These are phyloP conservation scores for Lethenteron camtschaticum DNA, from an alignment of 2,113 vertebrate species.

Conservation along the genomic window DNA sequence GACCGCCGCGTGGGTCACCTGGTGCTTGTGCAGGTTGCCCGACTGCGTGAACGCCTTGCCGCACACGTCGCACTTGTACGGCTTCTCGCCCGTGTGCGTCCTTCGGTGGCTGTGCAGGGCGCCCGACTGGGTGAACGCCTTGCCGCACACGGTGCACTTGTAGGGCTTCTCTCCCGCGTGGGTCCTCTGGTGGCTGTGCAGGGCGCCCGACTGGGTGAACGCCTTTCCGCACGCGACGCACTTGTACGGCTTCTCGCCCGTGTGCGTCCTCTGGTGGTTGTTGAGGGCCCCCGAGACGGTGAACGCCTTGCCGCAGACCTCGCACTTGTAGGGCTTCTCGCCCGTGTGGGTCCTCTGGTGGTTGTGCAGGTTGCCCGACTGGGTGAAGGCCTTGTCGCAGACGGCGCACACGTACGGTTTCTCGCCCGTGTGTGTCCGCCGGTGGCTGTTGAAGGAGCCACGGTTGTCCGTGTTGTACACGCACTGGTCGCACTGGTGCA, in stretches of 20 bases:
- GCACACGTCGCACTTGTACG: neutral
- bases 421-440: neutral
- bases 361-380: neutral
- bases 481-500: no score
- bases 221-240: neutral
- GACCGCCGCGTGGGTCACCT: neutral
- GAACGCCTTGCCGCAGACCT: neutral
- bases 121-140: neutral
- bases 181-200: neutral
- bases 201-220: neutral
- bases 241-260: neutral
- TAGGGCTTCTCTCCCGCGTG: neutral
- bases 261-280: constrained; percentile 3
- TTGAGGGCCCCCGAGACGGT: neutral
- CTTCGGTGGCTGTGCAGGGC: neutral
- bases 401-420: neutral
- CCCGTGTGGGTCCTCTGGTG: neutral
- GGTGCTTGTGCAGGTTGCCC: neutral
- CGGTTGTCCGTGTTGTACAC: no score
- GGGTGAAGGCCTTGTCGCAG: neutral
- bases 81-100: neutral
- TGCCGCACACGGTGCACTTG: neutral
- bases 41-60: constrained; percentile 1
- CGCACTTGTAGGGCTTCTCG: neutral
- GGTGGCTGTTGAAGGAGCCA: neutral